Evolutionary conservation across 2,888 invertebrate genomes (phyloP).

Genomic region (Drosophila meridionalis): DNA sequence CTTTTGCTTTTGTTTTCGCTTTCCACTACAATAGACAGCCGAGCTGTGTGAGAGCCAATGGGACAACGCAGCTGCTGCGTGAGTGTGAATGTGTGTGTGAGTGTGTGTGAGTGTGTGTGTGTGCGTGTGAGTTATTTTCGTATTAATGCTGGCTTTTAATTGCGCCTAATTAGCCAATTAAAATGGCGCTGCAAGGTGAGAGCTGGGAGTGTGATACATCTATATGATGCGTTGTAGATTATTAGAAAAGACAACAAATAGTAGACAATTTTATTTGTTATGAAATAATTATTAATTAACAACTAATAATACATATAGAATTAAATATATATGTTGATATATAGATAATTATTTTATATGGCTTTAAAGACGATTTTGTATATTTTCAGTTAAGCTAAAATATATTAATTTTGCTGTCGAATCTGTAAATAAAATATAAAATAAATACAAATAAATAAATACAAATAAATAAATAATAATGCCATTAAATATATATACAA

Average conservation of each 20-base stretch:
- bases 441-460: too few relatives aligned
- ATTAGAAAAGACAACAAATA: background rate
- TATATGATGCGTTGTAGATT: background rate
- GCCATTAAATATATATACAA: too few relatives aligned
- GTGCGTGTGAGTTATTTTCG: conserved; percentile 23
- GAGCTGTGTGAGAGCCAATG: conserved; percentile 52
- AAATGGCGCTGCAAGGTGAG: conserved; percentile 32
- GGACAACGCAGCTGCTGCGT: conserved; percentile 33
- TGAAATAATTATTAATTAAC: background rate
- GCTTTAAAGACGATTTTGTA: background rate
- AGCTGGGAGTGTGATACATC: conserved; percentile 2
- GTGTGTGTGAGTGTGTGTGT: conserved; percentile 6
- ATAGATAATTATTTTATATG: background rate
- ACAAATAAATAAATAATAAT: too few relatives aligned
- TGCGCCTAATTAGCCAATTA: conserved; percentile 52
- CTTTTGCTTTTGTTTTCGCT: conserved; percentile 55
- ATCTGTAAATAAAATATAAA: background rate
- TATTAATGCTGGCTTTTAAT: conserved; percentile 41
- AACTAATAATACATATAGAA: background rate
- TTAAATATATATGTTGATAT: too few relatives aligned
- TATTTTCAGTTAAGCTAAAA: background rate
- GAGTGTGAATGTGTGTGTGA: conserved; percentile 15
- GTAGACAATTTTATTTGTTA: background rate
- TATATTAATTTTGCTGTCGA: background rate
- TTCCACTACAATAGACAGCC: conserved; percentile 51